These are phyloP conservation scores for Scomber colias DNA, from an alignment of 2,113 vertebrate species.

Conservation along the genomic window DNA sequence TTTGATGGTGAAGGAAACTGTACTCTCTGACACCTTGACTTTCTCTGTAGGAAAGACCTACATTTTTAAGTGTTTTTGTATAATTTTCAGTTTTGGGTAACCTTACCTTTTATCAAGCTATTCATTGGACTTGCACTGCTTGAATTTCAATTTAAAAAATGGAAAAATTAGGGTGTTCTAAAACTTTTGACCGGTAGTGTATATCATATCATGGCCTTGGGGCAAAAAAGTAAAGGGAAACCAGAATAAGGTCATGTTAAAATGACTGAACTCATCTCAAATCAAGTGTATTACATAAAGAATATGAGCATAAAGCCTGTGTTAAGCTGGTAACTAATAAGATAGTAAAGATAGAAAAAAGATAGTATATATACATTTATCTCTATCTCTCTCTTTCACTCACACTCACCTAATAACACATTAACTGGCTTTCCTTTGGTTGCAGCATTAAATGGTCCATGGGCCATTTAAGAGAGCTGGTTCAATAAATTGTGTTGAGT, in stretches of 20 bases:
- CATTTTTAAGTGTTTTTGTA: no score
- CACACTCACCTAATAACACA: constrained; percentile 32
- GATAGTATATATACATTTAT: constrained; percentile 28
- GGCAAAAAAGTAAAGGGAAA: constrained; percentile 7
- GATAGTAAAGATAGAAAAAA: constrained; percentile 22
- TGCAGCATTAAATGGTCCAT: constrained; percentile 71
- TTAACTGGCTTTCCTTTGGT: constrained; percentile 62
- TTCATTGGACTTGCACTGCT: no score
- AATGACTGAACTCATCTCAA: background rate
- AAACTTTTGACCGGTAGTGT: no score
- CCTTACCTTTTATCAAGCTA: no score
- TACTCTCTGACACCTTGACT: no score
- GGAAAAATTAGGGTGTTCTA: no score
- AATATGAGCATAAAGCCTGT: constrained; percentile 29
- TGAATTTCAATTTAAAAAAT: no score
- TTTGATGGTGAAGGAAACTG: no score
- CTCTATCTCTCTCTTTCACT: background rate
- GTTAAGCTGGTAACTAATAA: constrained; percentile 6
- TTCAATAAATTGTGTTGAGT: constrained; percentile 36
- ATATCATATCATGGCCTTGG: constrained; percentile 1
- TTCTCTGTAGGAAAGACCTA: no score
- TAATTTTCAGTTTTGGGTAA: no score
- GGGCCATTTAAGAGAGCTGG: constrained; percentile 46
- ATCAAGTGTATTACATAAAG: constrained; percentile 18
- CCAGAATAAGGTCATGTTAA: constrained; percentile 31